Evolutionary conservation across 2,888 invertebrate species (phyloP), one percentile per base, ranked within the genome.

Genomic region (Digitonthophagus gazella): DNA sequence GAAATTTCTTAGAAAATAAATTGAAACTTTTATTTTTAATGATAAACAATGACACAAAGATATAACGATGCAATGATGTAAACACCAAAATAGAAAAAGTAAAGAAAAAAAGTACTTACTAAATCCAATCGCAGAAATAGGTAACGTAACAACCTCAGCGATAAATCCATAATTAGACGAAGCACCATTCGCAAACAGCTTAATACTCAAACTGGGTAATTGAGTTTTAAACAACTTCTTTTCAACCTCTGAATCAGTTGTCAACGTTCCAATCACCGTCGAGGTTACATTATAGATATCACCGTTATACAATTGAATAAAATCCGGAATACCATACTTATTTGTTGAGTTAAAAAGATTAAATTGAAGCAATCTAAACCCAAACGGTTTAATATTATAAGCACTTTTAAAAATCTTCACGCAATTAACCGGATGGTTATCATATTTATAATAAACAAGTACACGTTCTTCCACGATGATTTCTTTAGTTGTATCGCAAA

Each of bases 121-220:
- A 76, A 94, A 91, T 78, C 93, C 94, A 80, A 95, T 92, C 4
- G 93, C 93, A 58, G 96, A 95, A 78, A 96, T 93, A 0, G 99
- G 98, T 56, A 98, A 84, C 0, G 97, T 96, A 0, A 98, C 93
- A 65, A 99, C 90, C 85, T 99, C 98, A 14, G 98, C 99, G 72
- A 99, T 93, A 79, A 99, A 99, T 18, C 99, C 99, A 82, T 97
- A 93, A 14, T 88, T 88, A n/a, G 91, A 91, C 20, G 96, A 95
- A 0, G 98, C 98, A 18, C 98, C 97, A 75, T 97, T 97, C 0
- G 97, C 97, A 78, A 97, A 95, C 15, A 98, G 83, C 78, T 95
- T 93, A 0, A 99, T 86, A 76, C 96, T 96, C 74, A 99, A 83
- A 75, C 93, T 93, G 0, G 94, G 89, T 15, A 91, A 90, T 67